phyloP scores from a whole-genome alignment of 2,888 invertebrate genomes.

The Hirtodrosophila confusa region DNA sequence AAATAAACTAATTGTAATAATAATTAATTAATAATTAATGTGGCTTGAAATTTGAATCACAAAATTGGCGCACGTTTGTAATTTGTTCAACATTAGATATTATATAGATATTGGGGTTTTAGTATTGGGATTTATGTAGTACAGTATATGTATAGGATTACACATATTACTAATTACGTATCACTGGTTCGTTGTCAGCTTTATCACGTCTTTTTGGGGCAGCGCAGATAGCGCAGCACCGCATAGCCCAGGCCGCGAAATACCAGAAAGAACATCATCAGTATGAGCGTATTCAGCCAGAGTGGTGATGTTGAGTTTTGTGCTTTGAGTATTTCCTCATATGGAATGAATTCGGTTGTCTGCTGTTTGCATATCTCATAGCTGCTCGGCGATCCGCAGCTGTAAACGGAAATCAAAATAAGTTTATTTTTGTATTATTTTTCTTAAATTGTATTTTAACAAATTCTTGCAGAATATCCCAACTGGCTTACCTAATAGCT shows the following conservation, averaged over 20 bases:
- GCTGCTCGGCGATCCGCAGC: constrained; percentile 89
- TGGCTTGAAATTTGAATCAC: constrained; percentile 76
- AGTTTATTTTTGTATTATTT: too few species aligned
- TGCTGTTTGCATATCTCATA: constrained; percentile 87
- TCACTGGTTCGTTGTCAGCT: constrained; percentile 74
- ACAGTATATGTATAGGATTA: constrained; percentile 16
- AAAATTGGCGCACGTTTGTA: constrained; percentile 67
- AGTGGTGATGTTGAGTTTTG: constrained; percentile 88
- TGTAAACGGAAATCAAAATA: constrained; percentile 82
- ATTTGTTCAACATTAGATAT: constrained; percentile 62
- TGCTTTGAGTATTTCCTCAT: constrained; percentile 87
- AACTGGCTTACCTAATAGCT: constrained; percentile 87
- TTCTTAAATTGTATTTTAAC: too few species aligned
- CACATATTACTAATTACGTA: constrained; percentile 60
- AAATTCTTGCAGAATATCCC: too few species aligned
- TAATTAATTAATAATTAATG: constrained; percentile 55
- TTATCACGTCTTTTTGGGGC: constrained; percentile 86
- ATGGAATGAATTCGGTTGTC: constrained; percentile 86
- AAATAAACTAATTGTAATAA: constrained; percentile 33
- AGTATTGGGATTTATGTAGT: constrained; percentile 11
- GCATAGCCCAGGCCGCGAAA: constrained; percentile 90
- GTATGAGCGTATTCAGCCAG: constrained; percentile 90
- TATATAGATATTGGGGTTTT: constrained; percentile 10
- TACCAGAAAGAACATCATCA: constrained; percentile 88
- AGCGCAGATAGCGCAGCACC: constrained; percentile 89